These are phyloP conservation scores for Oikopleura vanhoeffeni DNA, from an alignment of 23 tunicate genomes.

Conservation along the genomic window DNA sequence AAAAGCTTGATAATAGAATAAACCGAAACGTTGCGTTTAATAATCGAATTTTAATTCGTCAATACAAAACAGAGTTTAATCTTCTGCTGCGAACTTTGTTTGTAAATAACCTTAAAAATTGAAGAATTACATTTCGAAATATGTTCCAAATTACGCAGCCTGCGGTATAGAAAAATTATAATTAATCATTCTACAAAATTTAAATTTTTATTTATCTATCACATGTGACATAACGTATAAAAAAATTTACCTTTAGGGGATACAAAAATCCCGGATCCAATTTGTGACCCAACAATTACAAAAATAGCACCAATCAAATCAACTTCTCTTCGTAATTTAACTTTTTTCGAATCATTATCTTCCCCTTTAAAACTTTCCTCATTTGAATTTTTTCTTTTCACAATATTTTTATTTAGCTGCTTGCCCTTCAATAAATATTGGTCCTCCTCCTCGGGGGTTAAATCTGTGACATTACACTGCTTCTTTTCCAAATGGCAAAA, in stretches of 20 bases:
- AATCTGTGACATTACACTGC: background rate
- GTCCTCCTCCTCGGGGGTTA: conserved; percentile 9
- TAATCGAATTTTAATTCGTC: no score
- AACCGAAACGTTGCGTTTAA: no score
- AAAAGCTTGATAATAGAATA: no score
- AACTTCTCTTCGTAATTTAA: conserved; percentile 60
- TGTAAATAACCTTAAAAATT: no score
- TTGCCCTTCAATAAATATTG: background rate
- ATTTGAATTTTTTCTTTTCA: background rate
- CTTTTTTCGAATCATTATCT: conserved; percentile 15
- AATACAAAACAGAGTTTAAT: no score
- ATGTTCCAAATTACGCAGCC: no score
- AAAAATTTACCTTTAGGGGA: conserved; percentile 52
- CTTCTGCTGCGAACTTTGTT: no score
- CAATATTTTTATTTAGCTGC: background rate
- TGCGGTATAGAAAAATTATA: no score
- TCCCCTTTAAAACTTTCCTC: background rate
- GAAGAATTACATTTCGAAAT: no score
- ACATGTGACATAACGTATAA: no score
- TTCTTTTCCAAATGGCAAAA: background rate
- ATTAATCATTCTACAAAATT: no score
- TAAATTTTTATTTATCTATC: no score
- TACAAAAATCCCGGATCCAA: conserved; percentile 86
- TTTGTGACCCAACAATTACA: conserved; percentile 64
- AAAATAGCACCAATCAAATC: conserved; percentile 47